These are phyloP conservation scores for Tachina lurida DNA, from an alignment of 2,888 invertebrate species.

Conservation along the genomic window DNA sequence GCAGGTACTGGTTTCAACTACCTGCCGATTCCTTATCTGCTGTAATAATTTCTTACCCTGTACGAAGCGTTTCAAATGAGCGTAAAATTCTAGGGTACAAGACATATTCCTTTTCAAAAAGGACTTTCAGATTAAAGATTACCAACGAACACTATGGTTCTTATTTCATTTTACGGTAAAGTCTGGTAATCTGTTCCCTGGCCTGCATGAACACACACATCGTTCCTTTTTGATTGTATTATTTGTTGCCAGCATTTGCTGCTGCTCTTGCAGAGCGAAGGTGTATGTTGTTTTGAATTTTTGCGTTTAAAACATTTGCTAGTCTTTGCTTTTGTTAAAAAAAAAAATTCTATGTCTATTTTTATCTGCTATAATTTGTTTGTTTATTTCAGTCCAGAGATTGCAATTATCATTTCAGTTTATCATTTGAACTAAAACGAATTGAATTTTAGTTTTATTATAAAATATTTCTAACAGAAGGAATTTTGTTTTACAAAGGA, in stretches of 20 bases:
- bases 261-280: slow-evolving; percentile 5
- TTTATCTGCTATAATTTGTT: slow-evolving; percentile 64
- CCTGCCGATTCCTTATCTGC: slow-evolving; percentile 67
- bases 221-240: neutral
- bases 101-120: neutral
- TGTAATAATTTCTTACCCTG: slow-evolving; percentile 16
- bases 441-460: slow-evolving; percentile 20
- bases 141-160: slow-evolving; percentile 48
- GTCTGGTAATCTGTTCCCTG: slow-evolving; percentile 34
- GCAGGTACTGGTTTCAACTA: slow-evolving; percentile 59
- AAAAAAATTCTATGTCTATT: neutral
- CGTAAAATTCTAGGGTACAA: slow-evolving; percentile 46
- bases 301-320: slow-evolving; percentile 52
- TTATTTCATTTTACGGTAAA: slow-evolving; percentile 18
- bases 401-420: slow-evolving; percentile 38
- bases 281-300: slow-evolving; percentile 40
- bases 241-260: neutral
- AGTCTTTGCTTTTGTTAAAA: slow-evolving; percentile 12
- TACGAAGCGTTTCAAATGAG: slow-evolving; percentile 69
- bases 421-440: slow-evolving; percentile 19
- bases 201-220: slow-evolving; percentile 48
- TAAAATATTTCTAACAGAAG: neutral
- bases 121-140: slow-evolving; percentile 58
- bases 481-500: slow-evolving; percentile 5
- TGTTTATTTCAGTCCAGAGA: slow-evolving; percentile 27